Base-by-base conservation (phyloP, 2,888 invertebrate species). In the Drosophila peninsularis region DNA sequence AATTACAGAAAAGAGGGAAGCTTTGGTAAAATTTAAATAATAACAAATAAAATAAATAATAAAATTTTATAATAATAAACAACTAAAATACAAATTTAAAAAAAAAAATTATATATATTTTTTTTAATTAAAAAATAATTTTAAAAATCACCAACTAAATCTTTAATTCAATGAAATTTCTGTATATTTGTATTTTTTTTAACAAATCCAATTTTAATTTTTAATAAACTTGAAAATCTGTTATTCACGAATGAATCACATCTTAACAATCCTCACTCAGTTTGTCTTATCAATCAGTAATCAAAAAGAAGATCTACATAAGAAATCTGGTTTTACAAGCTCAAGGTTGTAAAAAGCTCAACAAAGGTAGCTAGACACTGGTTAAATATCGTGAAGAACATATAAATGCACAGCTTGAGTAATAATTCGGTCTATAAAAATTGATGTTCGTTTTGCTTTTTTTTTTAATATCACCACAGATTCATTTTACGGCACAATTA, bases 281-380 rank as follows among this genome's bases (percentile, higher is more conserved):
- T 7, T 53, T 39, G 17, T 17, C 39, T 41, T 30, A 41, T 41
- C 41, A 19, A 9, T 1, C 14, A 44, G 32, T 54, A 44, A 41
- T 39, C 14, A 24, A 30, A 44, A 44, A 30, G 56, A 54, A 24
- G 24, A 24, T 24, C 24, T 24, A 50, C 49, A 80, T 57, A 75
- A 56, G 62, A 50, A 85, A 85, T 72, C 86, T 73, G 73, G 82
- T 82, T 82, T 82, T 68, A 75, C 80, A 70, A 61, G 60, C 76
- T 73, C 80, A 79, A 82, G 86, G 86, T 82, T 83, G 68, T 68
- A 49, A 54, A 44, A 1, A 39, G 56, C 47, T 34, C 54, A 37
- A 45, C 42, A 39, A 50, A 50, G 53, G 53, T 55, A 32, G 39
- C 44, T 34, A 42, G 21, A 68, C 75, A 72, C 44, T 76, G 72